Conservation (phyloP, 2,113 vertebrate genomes). For the Oophaga pumilio region DNA sequence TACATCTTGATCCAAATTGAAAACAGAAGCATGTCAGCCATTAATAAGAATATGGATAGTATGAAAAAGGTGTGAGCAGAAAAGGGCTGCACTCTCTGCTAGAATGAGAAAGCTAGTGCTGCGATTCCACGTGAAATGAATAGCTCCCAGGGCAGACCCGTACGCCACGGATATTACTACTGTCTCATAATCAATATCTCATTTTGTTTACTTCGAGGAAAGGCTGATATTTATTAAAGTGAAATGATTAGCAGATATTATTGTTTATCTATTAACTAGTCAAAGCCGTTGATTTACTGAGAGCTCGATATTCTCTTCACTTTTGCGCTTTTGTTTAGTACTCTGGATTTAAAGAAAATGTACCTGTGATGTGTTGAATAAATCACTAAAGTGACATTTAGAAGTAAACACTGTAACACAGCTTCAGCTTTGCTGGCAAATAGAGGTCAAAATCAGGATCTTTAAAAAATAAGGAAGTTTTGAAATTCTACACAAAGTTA, state of each 20-base stretch:
- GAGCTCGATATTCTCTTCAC: too few species aligned
- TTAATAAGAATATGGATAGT: conserved; percentile 39
- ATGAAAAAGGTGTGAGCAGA: neutral
- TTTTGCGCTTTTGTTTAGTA: neutral
- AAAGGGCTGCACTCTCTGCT: conserved; percentile 14
- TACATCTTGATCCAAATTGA: conserved; percentile 42
- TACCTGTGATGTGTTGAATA: neutral
- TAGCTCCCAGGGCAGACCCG: neutral
- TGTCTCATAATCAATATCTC: conserved; percentile 39
- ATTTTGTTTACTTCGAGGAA: conserved; percentile 37
- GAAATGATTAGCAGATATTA: conserved; percentile 21
- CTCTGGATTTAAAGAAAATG: neutral
- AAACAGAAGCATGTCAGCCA: conserved; percentile 32
- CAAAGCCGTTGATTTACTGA: conserved; percentile 1
- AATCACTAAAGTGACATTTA: neutral
- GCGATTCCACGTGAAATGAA: neutral
- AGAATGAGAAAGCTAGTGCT: neutral
- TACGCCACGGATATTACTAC: neutral
- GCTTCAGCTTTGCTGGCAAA: neutral
- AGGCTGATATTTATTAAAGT: neutral
- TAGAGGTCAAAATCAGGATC: neutral
- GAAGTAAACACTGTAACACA: neutral
- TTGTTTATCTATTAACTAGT: conserved; percentile 4
- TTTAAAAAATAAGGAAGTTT: neutral
- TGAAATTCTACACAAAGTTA: neutral